Percentiles rank a stretch among this genome's conserved stretches.
Evolutionary conservation across 2,113 vertebrate genomes (phyloP).

Genomic region (Platysternon megacephalum): DNA sequence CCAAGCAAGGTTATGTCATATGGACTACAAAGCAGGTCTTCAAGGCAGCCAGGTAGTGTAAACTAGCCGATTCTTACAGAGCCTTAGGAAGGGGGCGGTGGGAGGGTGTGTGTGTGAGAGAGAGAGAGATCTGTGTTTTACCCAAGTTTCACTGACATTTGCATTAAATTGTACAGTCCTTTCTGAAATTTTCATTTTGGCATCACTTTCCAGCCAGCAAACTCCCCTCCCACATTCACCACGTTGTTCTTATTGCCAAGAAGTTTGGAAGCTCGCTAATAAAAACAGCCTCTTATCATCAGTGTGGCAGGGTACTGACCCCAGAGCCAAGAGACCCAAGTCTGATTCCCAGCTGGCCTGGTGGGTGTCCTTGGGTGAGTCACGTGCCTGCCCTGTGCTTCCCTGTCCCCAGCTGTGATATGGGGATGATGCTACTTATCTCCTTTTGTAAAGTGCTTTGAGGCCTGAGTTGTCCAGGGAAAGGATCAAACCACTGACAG

Average conservation of each 20-base stretch:
- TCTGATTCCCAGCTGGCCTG: neutral
- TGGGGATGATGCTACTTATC: neutral
- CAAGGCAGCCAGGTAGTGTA: neutral
- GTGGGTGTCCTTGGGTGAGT: neutral
- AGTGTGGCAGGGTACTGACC: neutral
- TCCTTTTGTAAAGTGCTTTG: neutral
- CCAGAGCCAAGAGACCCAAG: neutral
- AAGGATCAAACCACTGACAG: neutral
- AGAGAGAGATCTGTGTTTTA: neutral
- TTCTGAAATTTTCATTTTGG: neutral
- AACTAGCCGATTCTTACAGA: neutral
- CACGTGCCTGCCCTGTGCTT: neutral
- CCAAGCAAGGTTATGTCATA: neutral
- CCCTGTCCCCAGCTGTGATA: neutral
- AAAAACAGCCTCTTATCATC: neutral
- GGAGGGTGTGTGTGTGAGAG: neutral
- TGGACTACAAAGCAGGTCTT: fast-evolving
- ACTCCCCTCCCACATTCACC: neutral
- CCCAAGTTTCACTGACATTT: neutral
- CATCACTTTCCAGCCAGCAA: neutral
- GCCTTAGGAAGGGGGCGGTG: neutral
- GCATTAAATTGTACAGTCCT: neutral
- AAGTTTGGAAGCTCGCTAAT: neutral
- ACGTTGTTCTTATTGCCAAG: neutral
- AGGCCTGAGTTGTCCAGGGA: neutral